Conservation (phyloP, 2,888 invertebrate genomes). For the Balanococcus diminutus region DNA sequence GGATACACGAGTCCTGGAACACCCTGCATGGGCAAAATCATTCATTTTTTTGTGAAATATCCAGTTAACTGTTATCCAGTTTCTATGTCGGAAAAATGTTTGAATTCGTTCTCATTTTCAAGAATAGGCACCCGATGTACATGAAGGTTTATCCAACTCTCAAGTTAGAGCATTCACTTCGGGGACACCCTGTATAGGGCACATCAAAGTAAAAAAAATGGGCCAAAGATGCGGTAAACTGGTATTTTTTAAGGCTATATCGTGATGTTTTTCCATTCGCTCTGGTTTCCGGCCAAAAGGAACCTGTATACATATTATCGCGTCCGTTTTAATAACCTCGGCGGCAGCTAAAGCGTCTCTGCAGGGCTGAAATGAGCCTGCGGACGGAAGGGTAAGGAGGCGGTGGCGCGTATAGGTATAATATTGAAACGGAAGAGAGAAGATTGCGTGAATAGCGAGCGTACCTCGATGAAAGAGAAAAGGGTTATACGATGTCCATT, state of each 20-base stretch:
- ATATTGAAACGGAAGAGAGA: neutral
- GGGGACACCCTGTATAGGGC: no score
- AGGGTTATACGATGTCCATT: neutral
- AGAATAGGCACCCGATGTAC: no score
- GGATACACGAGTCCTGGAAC: no score
- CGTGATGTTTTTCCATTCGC: slow-evolving; percentile 16
- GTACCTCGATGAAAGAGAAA: neutral
- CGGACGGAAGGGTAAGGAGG: neutral
- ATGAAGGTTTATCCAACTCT: no score
- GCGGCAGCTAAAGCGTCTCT: neutral
- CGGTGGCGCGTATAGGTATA: neutral
- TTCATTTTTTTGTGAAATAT: no score
- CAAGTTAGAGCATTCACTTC: no score
- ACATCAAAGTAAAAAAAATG: neutral
- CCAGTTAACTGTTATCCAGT: no score
- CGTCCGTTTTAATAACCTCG: slow-evolving; percentile 39
- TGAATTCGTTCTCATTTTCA: no score
- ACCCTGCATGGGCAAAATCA: no score
- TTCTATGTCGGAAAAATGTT: no score
- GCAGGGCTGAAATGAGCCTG: neutral
- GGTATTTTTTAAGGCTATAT: neutral
- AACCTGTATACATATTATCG: slow-evolving; percentile 34
- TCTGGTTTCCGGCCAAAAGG: slow-evolving; percentile 18
- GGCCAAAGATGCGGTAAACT: neutral
- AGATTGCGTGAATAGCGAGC: neutral